Evolutionary conservation across 2,113 vertebrate species (phyloP).

Genomic region (Parus major): DNA sequence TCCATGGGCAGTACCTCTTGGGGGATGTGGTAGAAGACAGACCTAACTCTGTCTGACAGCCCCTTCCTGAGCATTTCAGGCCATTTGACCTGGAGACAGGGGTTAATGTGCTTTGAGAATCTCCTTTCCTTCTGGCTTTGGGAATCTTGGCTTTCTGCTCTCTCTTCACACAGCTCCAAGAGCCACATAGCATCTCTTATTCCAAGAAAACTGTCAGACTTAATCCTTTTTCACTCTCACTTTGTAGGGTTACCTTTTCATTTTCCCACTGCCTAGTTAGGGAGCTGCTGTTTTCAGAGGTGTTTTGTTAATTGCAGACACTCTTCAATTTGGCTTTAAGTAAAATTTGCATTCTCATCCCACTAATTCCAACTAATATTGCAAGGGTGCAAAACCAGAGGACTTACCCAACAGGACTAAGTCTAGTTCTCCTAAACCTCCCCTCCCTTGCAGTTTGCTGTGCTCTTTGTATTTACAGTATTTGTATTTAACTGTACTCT

Average conservation of each 20-base stretch:
- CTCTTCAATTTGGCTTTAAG: neutral
- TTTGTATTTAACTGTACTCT: neutral
- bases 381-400: neutral
- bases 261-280: neutral
- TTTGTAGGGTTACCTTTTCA: accelerated
- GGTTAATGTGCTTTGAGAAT: neutral
- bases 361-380: neutral
- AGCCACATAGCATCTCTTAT: neutral
- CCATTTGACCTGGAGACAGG: neutral
- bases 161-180: neutral
- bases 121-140: neutral
- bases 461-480: neutral
- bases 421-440: neutral
- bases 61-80: neutral
- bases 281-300: neutral
- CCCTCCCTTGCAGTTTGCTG: neutral
- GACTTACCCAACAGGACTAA: neutral
- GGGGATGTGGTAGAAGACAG: neutral
- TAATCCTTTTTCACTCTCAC: neutral
- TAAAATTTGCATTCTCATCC: neutral
- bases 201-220: neutral
- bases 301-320: neutral
- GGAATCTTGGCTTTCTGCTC: neutral
- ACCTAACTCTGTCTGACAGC: neutral
- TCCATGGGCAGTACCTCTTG: accelerated